Base-by-base conservation (phyloP, 37 sponge, comb jelly and placozoan genomes). In the Eunapius fragilis region DNA sequence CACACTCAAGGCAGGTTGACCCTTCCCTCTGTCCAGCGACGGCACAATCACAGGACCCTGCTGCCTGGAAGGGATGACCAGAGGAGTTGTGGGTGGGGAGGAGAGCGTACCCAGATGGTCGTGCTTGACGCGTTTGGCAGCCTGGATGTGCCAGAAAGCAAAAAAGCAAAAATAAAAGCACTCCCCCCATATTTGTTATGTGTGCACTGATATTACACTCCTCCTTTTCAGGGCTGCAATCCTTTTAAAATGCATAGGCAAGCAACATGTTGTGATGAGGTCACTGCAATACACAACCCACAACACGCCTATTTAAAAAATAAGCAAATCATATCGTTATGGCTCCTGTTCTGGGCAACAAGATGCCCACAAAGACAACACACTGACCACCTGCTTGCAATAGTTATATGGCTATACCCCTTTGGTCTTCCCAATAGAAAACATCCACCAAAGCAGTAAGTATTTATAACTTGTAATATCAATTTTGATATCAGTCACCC, bases 1-100 rank as follows among this genome's bases (percentile, higher is more conserved):
- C 22, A 17, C 58, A 19, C 22, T 58, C 2, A 19, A 19, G 58
- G 17, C 58, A 11, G 22, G 58, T 58, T 10, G 58, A 58, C 58
- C 22, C 58, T 17, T 58, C 19, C 19, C 58, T 58, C 58, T 58
- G 58, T 58, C 58, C 14, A 58, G 17, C 19, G 58, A 58, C 0
- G 58, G 58, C 22, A 58, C 58, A 58, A 58, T 58, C 0, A 58
- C 58, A 19, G 58, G 58, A 19, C 58, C 58, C 58, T 58, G 58
- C 58, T 58, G 58, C 58, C 22, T 58, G 83, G 35, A 25, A 19
- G 83, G 83, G 31, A 28, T 69, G 50, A 34, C 80, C 47, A 90
- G 90, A 37, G 86, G 85, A 36, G 81, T 35, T 19, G 85, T n/a
- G 24, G 81, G 85, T 14, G 90, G 85, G 69, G 85, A 80, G 90